Base-by-base conservation (phyloP, 2,888 invertebrate species). In the Tetragonisca angustula region DNA sequence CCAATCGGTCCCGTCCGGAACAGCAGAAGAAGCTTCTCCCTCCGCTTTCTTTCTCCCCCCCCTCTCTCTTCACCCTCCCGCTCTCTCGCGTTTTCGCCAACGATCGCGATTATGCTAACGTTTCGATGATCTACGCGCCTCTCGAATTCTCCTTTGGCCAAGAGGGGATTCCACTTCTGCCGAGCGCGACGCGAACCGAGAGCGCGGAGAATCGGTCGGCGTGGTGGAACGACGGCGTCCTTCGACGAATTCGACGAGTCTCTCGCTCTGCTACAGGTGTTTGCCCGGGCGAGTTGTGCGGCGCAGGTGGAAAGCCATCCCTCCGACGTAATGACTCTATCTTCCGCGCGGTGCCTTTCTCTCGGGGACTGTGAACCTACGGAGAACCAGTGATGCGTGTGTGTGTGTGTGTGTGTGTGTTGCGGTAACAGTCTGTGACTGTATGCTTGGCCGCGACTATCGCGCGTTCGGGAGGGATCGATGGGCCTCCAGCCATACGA, bases 381-480 rank as follows among this genome's bases (percentile, higher is more conserved):
- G 87, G 79, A 81, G 87, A 85, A 81, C 86, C 87, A 72, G 65
- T 62, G 85, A 43, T 43, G 9, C 6, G 36, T 36, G 36, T 36
- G 36, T 36, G 4, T 36, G 36, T 9, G 36, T 9, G 36, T 36
- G 43, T 11, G 43, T 43, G 43, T 43, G 75, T 82, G 83, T 83
- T 85, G 85, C 89, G 85, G 84, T 88, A 89, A 89, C 88, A 84
- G 88, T 79, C 87, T 88, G 77, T 89, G 89, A 87, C 89, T 87
- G 70, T 84, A 89, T 73, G 84, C 76, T 87, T 83, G 83, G 87
- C 89, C 89, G 83, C 89, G 89, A 86, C 82, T 87, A 87, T 87
- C 84, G 56, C 61, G 70, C 56, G 64, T 79, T 74, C 67, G 62
- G 43, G 36, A 73, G 71, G 79, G 81, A 87, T 84, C 87, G 71